A percentile compares a stretch with the other conserved stretches of the same genome.
Conservation (phyloP, 2,113 vertebrate species). For the Hystrix cristata region DNA sequence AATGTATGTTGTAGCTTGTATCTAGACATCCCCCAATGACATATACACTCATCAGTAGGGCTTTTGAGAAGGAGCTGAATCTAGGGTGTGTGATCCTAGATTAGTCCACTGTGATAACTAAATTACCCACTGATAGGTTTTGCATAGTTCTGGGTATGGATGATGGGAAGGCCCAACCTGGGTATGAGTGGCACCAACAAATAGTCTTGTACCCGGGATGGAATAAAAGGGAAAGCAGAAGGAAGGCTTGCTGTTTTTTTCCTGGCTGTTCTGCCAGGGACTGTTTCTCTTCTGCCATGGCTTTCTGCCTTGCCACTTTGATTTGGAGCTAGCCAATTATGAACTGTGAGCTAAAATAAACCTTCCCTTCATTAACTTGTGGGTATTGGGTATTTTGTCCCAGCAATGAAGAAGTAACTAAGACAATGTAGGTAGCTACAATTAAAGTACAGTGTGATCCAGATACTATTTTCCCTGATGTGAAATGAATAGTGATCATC, state of each 20-base stretch:
- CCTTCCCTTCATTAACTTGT: neutral
- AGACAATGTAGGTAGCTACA: neutral
- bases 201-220: neutral
- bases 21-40: neutral
- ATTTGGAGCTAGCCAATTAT: neutral
- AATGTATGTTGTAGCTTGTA: neutral
- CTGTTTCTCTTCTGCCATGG: neutral
- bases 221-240: neutral
- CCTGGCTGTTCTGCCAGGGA: neutral
- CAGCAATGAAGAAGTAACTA: neutral
- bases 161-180: neutral
- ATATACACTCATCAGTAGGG: neutral
- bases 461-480: neutral
- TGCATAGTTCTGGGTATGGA: neutral
- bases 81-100: neutral
- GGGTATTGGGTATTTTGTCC: neutral
- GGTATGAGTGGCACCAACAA: neutral
- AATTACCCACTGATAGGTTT: neutral
- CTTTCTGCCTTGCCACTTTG: neutral
- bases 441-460: neutral
- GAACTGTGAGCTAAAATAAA: neutral
- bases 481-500: neutral
- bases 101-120: neutral
- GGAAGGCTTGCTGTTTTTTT: neutral
- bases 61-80: neutral